Base-by-base conservation (phyloP, 2,888 invertebrate genomes). In the Pterostichus niger region DNA sequence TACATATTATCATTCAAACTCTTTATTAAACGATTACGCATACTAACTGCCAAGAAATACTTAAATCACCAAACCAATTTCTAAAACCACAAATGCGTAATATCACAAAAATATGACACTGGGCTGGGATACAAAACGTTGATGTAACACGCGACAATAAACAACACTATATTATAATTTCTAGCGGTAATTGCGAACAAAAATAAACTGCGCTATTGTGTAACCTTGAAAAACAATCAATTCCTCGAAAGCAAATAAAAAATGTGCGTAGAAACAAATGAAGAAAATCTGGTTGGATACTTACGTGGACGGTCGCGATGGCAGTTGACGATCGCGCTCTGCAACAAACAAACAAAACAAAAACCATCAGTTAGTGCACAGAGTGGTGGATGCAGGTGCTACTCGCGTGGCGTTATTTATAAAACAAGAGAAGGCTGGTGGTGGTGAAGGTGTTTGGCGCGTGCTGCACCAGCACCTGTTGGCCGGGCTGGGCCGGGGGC, bases 241-340 rank as follows among this genome's bases (percentile, higher is more conserved):
- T 68, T 61, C 71, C 83, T 82, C 44, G 83, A 78, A 83, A 80
- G 49, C 44, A 9, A 13, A 59, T 4, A n/a, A 59, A 59, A 59
- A 40, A 24, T 24, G 24, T 24, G 24, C 24, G 24, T 24, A 24
- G 6, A 40, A 44, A 44, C 13, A 44, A 78, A 80, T 49, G 68
- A 85, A 84, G 78, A 49, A 83, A 77, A 79, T 64, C 31, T 64
- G 44, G 82, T 33, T 33, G 56, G 81, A 86, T 91, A 92, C 92
- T 92, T 90, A 92, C 92, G 91, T 89, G 85, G 91, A 89, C 85
- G 90, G 88, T 85, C 91, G 89, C 86, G 64, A 64, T 11, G 89
- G 86, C 85, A 87, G 86, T 86, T 91, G 91, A 86, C 91, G 89
- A 86, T 91, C 91, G 84, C 91, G 90, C 88, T 91, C 92, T 92